These are phyloP conservation scores for Pinna nobilis DNA, from an alignment of 1,140 invertebrate species.

Conservation along the genomic window DNA sequence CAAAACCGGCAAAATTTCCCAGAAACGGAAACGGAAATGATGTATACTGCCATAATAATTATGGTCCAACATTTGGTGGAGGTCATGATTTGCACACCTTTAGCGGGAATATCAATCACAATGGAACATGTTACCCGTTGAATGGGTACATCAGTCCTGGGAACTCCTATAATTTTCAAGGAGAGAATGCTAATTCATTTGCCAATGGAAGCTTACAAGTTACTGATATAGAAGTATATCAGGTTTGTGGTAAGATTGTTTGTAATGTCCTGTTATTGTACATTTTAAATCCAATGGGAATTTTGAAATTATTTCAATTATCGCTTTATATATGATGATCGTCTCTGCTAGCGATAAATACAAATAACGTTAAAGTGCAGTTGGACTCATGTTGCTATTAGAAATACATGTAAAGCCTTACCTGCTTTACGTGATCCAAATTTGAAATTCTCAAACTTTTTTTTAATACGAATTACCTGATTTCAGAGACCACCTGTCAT, in stretches of 20 bases:
- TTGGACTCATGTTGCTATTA: too few relatives aligned
- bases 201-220: conserved; percentile 2
- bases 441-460: too few relatives aligned
- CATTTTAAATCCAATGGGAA: too few relatives aligned
- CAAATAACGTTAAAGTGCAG: too few relatives aligned
- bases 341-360: too few relatives aligned
- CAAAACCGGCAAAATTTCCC: conserved; percentile 10
- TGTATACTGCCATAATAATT: conserved; percentile 1
- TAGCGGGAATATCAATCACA: neutral
- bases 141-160: neutral
- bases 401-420: too few relatives aligned
- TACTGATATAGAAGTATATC: conserved; percentile 8
- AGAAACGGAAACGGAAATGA: neutral
- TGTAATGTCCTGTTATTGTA: too few relatives aligned
- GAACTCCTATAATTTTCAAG: neutral
- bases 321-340: too few relatives aligned
- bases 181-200: neutral
- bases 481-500: too few relatives aligned
- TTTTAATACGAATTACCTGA: too few relatives aligned
- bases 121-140: neutral
- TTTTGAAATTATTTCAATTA: too few relatives aligned
- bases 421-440: too few relatives aligned
- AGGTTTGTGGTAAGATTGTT: neutral
- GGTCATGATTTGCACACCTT: conserved; percentile 5
- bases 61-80: conserved; percentile 37